Base-by-base conservation (phyloP, 2,888 invertebrate species). In the Eilema caniola region DNA sequence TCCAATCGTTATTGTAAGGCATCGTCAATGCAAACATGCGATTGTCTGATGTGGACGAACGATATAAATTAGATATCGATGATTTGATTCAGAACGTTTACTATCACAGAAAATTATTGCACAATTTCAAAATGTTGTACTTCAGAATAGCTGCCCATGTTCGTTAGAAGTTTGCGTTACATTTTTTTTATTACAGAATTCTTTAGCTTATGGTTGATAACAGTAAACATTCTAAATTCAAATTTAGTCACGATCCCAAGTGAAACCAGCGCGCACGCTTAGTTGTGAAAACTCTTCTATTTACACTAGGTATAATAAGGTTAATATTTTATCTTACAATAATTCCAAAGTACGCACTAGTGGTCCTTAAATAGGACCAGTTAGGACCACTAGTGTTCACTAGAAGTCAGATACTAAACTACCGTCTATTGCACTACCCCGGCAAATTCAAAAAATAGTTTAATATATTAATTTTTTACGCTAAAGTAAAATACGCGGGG, bases 341-440 rank as follows among this genome's bases (percentile, higher is more conserved):
- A 79, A 66, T 76, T 78, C 73, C 73, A 72, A 77, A 70, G 67
- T 62, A 75, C 70, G 20, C 28, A 69, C 79, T 79, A 83, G 70
- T 71, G 68, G 67, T 23, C 72, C 60, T 37, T 31, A 59, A 66
- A 59, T 47, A 37, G 28, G 8, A 53, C 41, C 37, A 62, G 41
- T 72, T 65, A 33, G 59, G 37, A n/a, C 72, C 63, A 64, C 71
- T 76, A 77, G 71, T 69, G 71, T 7, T 59, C 63, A 53, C 24
- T 62, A 24, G 66, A 74, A 73, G 67, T 80, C 80, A 83, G 70
- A 76, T 73, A 78, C 92, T 93, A 93, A 86, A 79, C 94, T 94
- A 94, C 90, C 81, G 70, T 88, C 92, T 93, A 95, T 95, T 95
- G 95, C 95, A 95, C 95, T 92, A 92, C 92, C 94, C 95, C 95